These are phyloP conservation scores for Nephrotoma guestfalica DNA, from an alignment of 2,888 invertebrate species.

Conservation along the genomic window DNA sequence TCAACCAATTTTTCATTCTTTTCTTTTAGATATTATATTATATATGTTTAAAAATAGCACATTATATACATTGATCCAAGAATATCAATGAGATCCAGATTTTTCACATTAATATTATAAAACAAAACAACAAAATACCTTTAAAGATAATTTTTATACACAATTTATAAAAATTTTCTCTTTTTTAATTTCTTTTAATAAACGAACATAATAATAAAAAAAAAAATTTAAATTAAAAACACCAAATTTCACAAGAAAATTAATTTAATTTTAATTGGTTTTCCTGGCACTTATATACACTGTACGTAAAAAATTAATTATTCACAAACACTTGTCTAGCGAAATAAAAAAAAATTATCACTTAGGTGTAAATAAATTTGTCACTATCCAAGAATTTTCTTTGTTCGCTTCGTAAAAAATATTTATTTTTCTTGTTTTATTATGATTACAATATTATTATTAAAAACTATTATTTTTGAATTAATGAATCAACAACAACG, in stretches of 20 bases:
- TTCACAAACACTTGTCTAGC: not conserved
- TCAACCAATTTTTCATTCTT: not conserved
- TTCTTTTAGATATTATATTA: not conserved
- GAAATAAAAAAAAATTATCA: not conserved
- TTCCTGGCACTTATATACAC: not conserved
- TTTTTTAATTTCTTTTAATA: not conserved
- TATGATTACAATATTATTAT: not conserved
- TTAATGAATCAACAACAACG: not conserved
- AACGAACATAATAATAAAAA: not conserved
- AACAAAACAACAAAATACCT: not conserved
- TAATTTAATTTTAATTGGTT: not conserved
- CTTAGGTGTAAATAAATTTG: not conserved
- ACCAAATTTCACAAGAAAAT: not conserved
- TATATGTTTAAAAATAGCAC: not conserved
- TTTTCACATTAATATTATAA: not conserved
- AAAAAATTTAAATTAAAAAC: not conserved
- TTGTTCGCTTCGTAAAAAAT: not conserved
- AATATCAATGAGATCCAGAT: conserved; percentile 4
- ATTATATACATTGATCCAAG: not conserved
- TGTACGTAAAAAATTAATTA: not conserved
- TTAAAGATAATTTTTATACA: not conserved
- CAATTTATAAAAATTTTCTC: not conserved
- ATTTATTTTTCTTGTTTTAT: not conserved
- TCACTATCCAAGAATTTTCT: not conserved
- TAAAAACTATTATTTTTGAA: not conserved